Base-by-base conservation (phyloP, 2,888 invertebrate genomes). In the Dryomyza anilis region DNA sequence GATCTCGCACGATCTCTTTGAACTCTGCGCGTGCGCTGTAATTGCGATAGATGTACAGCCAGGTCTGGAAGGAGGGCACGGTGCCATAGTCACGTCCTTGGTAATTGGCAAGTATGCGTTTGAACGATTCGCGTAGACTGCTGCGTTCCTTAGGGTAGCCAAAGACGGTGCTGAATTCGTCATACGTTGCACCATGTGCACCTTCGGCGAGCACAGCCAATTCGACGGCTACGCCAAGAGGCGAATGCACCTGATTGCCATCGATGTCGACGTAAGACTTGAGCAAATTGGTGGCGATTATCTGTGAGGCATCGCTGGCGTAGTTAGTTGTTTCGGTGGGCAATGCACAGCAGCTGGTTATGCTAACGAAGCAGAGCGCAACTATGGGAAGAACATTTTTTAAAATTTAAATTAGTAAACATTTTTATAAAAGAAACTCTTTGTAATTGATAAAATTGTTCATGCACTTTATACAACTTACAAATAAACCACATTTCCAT, bases 31-130 rank as follows among this genome's bases (percentile, higher is more conserved):
- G 85, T 3, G 87, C 87, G 0, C 87, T 87, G 73, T 87, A 86
- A 72, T 89, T 89, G 73, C 87, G 87, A 77, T 89, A 89, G 6
- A 89, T 86, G 72, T 89, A 89, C 73, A 89, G 86, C 84, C 87
- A 89, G 72, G 88, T 89, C 75, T 88, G 88, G 69, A 89, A 83
- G 70, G 89, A 87, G 1, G 89, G 89, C 65, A 76, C 64, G 3
- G 30, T 67, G 7, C 71, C 68, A 2, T 70, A 69, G 2, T 74
- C 72, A 0, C 69, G 72, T 33, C 74, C 72, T 67, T 78, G 74
- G 48, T 80, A 80, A 69, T 73, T 73, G 14, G 70, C 67, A 50
- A 83, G 58, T 21, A 82, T 73, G 2, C 70, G 64, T 48, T 74
- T 73, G 39, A 78, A 82, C 3, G 76, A 76, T 2, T 71, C 66